phyloP scores from a whole-genome alignment of 30 jellyfish, hydroid and myxozoan species.

The Rhopilema esculentum region DNA sequence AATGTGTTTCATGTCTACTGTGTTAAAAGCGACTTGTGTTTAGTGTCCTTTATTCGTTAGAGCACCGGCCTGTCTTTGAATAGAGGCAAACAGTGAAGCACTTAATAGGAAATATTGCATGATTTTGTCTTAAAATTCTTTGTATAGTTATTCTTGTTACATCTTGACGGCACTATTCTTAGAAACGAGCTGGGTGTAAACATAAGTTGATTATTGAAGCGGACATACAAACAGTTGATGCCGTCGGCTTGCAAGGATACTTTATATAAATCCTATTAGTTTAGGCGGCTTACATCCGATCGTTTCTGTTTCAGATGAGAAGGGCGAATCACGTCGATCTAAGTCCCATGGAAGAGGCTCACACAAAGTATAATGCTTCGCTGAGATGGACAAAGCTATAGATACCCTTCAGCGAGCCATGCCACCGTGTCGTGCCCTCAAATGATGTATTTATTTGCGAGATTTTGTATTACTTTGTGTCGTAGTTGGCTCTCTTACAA shows the following conservation, averaged over 20 bases:
- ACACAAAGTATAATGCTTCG: conserved; percentile 26
- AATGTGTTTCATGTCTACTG: too few species aligned
- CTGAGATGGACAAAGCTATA: neutral
- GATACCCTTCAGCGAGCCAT: too few species aligned
- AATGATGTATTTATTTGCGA: too few species aligned
- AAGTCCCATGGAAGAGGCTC: conserved; percentile 34
- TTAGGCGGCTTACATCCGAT: neutral
- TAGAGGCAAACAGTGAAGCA: neutral
- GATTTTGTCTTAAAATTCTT: neutral
- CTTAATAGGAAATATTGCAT: neutral
- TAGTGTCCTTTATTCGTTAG: too few species aligned
- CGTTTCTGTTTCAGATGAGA: conserved; percentile 32
- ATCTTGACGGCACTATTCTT: neutral
- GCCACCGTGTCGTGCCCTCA: too few species aligned
- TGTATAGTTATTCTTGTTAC: neutral
- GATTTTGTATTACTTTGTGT: too few species aligned
- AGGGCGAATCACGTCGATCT: conserved; percentile 47
- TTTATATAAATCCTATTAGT: neutral
- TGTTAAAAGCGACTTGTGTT: too few species aligned
- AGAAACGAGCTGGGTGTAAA: too few species aligned
- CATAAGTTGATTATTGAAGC: neutral
- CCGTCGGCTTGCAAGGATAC: neutral
- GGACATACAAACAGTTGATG: neutral
- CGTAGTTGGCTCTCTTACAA: too few species aligned
- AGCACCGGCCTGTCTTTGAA: too few species aligned